These are phyloP conservation scores for Chydorus sphaericus DNA, from an alignment of 2,888 invertebrate species.

Conservation along the genomic window DNA sequence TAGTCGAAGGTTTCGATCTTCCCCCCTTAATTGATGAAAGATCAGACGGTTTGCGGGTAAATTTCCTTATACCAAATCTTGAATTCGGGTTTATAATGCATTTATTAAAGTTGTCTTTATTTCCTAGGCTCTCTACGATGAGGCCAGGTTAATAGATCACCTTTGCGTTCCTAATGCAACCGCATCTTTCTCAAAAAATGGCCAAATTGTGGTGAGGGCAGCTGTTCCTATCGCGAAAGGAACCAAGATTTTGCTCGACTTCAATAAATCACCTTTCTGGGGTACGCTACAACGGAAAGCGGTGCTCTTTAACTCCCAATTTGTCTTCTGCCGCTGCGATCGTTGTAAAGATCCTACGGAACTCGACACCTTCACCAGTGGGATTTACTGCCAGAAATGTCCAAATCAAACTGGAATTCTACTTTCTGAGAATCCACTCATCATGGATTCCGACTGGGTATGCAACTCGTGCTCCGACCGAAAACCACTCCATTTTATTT, in stretches of 20 bases:
- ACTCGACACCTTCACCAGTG: conserved; percentile 53
- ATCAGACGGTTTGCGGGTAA: too few relatives aligned
- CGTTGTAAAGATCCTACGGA: conserved; percentile 60
- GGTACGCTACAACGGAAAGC: conserved; percentile 57
- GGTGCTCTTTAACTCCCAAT: conserved; percentile 56
- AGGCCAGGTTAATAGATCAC: conserved; percentile 65
- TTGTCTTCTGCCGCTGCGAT: conserved; percentile 49
- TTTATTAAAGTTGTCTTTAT: too few relatives aligned
- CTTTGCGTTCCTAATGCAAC: conserved; percentile 62
- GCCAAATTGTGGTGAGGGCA: conserved; percentile 46
- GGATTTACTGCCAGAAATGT: conserved; percentile 46
- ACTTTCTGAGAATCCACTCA: conserved; percentile 42
- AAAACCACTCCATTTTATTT: not conserved
- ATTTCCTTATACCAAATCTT: too few relatives aligned
- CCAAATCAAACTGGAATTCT: conserved; percentile 38
- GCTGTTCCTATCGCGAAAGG: conserved; percentile 43
- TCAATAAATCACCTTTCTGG: conserved; percentile 69
- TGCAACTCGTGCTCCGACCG: conserved; percentile 25
- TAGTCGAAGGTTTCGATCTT: conserved; percentile 38
- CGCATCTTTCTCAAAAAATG: conserved; percentile 57
- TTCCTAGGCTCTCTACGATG: conserved; percentile 58
- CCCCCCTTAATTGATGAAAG: conserved; percentile 18
- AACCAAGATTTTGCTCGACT: conserved; percentile 61
- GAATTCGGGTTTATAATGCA: too few relatives aligned
- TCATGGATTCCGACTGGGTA: conserved; percentile 20